Conservation (phyloP, 1,140 invertebrate species). For the Atta texana region DNA sequence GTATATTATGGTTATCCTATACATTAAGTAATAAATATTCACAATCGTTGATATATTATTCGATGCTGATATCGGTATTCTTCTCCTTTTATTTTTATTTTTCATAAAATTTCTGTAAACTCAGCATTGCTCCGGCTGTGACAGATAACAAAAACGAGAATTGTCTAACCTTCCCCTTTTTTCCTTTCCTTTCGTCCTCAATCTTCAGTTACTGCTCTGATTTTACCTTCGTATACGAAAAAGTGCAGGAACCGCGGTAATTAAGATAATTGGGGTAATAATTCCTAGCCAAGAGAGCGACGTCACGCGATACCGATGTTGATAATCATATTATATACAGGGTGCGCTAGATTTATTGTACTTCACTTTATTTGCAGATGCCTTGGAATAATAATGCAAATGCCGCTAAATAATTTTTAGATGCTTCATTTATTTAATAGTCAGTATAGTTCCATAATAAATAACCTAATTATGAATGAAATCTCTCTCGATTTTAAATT, state of each 20-base stretch:
- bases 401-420: background rate
- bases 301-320: slow-evolving; percentile 78
- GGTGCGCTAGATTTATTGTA: background rate
- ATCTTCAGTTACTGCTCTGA: slow-evolving; percentile 29
- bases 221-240: slow-evolving; percentile 62
- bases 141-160: slow-evolving; percentile 30
- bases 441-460: background rate
- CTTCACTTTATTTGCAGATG: background rate
- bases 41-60: background rate
- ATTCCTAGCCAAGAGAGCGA: slow-evolving; percentile 74
- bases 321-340: slow-evolving; percentile 70
- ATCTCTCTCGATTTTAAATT: slow-evolving; percentile 7
- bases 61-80: background rate
- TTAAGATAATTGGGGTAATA: slow-evolving; percentile 83
- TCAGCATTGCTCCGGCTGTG: slow-evolving; percentile 3
- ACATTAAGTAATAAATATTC: background rate
- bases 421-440: background rate
- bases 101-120: background rate
- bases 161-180: slow-evolving; percentile 42
- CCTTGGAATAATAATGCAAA: slow-evolving; percentile 22
- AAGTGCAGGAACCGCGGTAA: slow-evolving; percentile 72
- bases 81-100: background rate
- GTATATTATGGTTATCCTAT: background rate
- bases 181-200: slow-evolving; percentile 5
- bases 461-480: background rate